Evolutionary conservation across 1,140 invertebrate species (phyloP), one percentile per base, ranked within the genome.

Genomic region (Polypedilum pembai): DNA sequence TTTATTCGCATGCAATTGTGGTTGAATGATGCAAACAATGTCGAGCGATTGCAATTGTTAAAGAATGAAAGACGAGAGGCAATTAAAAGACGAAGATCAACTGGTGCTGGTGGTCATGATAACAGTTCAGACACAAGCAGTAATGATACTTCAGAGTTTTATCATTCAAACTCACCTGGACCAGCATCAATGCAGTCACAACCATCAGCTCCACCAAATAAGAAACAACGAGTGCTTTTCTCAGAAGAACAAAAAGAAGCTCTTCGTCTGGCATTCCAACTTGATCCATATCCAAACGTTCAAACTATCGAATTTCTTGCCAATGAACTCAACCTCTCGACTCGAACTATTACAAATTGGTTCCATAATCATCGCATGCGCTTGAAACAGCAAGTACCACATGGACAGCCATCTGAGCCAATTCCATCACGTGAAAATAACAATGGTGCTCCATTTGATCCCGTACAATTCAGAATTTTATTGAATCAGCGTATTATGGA

Each of bases 311-410:
- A 99, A 82, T 96, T 96, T 78, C 85, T 99, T 73, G 95, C 95
- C 8, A 87, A 89, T 17, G 95, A 98, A 81, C 84, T 99, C 7
- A 92, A 89, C 12, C 84, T 99, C n/a, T 94, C 95, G 1, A 92
- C 95, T 10, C 87, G 96, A 77, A 99, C 96, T 56, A 98, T 99
- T 75, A 96, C 94, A 17, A 99, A 99, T 82, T 99, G 97, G 97
- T 99, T 99, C 86, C 97, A 99, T 84, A 99, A 99, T 82, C 96
- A 99, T 84, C 89, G 97, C 75, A 99, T 99, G 94, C 88, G 98
- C 74, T 87, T 98, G 79, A 99, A 99, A 83, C 94, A 96, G 80
- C 88, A 89, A 77, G 90, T 91, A 63, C 91, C 92, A 0, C 91
- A 92, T 75, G 89, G 89, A 0, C 86, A 88, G 21, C 85, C 87